Conservation (phyloP, 2,113 vertebrate genomes). For the Copsychus sechellarum region DNA sequence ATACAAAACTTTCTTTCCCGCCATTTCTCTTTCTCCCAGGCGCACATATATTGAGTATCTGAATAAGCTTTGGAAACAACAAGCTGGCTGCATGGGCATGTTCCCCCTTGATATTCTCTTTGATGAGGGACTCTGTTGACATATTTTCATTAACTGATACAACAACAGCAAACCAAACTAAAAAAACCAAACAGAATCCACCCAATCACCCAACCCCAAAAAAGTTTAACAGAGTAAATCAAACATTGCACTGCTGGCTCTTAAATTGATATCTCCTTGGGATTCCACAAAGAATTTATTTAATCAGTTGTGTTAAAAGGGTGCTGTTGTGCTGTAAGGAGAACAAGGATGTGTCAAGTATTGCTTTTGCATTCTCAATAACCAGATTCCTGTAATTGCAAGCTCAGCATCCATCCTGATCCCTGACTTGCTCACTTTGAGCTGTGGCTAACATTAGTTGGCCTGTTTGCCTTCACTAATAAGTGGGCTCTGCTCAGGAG, state of each 20-base stretch:
- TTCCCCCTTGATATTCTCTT: background rate
- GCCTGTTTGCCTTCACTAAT: background rate
- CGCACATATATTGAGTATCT: background rate
- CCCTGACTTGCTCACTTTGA: background rate
- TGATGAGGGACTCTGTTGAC: background rate
- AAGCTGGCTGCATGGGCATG: background rate
- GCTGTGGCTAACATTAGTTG: background rate
- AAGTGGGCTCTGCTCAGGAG: background rate
- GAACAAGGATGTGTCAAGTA: background rate
- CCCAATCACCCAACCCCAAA: rapidly evolving
- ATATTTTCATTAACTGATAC: background rate
- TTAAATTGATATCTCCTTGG: background rate
- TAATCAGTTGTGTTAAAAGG: background rate
- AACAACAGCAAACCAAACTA: background rate
- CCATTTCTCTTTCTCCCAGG: background rate
- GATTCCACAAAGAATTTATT: background rate
- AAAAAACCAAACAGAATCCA: background rate
- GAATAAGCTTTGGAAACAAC: background rate
- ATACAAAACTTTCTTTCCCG: background rate
- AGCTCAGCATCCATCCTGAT: background rate
- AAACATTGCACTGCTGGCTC: background rate
- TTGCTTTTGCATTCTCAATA: background rate
- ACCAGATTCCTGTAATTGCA: background rate
- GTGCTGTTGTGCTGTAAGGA: background rate
- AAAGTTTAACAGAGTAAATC: background rate